Conservation (phyloP, 2,888 invertebrate species). For the Ligdia adustata region DNA sequence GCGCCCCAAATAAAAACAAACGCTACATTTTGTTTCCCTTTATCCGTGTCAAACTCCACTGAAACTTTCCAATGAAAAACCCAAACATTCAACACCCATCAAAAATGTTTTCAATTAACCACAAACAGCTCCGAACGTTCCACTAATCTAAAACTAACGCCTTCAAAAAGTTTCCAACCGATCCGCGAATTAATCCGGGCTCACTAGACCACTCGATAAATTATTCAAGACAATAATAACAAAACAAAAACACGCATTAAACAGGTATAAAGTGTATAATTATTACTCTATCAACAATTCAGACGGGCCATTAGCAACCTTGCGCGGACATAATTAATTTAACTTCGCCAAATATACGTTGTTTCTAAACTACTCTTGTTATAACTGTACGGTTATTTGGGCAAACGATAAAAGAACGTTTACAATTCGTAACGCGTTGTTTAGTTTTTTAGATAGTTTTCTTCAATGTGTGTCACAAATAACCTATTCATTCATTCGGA, state of each 20-base stretch:
- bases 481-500: too few species aligned
- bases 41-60: too few species aligned
- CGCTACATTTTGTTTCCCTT: too few species aligned
- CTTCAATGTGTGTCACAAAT: too few species aligned
- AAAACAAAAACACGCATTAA: constrained; percentile 50
- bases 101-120: not conserved
- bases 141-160: constrained; percentile 12
- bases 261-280: constrained; percentile 45
- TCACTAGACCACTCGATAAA: constrained; percentile 17
- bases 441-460: too few species aligned
- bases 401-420: not conserved
- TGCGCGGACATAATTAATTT: constrained; percentile 58
- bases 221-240: constrained; percentile 44
- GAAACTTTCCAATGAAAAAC: too few species aligned
- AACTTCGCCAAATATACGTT: constrained; percentile 50
- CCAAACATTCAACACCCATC: not conserved
- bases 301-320: constrained; percentile 53
- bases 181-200: constrained; percentile 12
- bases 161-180: constrained; percentile 3
- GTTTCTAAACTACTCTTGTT: constrained; percentile 48
- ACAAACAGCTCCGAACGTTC: constrained; percentile 5
- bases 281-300: constrained; percentile 59
- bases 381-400: constrained; percentile 24
- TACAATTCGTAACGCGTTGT: too few species aligned
- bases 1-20: too few species aligned